A percentile compares a stretch with the other conserved stretches of the same genome.
These are phyloP conservation scores for Pteronotus mesoamericanus DNA, from an alignment of 2,797 vertebrate species.

Conservation along the genomic window DNA sequence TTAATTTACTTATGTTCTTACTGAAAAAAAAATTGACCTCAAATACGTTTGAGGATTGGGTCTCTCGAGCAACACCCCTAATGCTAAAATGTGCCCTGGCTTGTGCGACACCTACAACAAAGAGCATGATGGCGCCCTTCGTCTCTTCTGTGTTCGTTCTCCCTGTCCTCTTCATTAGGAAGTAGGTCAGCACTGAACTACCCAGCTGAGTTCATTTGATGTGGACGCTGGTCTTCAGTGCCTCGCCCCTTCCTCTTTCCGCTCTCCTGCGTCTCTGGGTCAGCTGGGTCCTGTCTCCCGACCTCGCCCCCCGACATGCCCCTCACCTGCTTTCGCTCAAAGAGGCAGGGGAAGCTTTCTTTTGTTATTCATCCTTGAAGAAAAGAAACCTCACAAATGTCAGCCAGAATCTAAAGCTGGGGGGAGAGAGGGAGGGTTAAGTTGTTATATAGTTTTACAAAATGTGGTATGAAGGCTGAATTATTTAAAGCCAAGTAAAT, in stretches of 20 bases:
- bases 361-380: not conserved
- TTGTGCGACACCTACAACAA: not conserved
- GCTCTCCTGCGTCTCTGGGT: rapidly evolving
- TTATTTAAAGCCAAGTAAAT: conserved; percentile 42
- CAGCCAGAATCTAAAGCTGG: not conserved
- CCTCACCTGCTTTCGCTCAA: not conserved
- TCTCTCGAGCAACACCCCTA: not conserved
- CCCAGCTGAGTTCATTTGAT: not conserved
- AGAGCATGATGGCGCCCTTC: no score
- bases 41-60: not conserved
- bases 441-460: not conserved
- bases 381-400: not conserved
- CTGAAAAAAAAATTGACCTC: not conserved
- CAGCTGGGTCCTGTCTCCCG: not conserved
- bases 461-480: not conserved
- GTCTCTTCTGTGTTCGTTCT: not conserved
- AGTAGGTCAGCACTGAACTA: not conserved
- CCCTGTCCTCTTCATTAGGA: not conserved
- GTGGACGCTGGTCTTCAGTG: not conserved
- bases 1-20: not conserved
- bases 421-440: not conserved
- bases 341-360: not conserved
- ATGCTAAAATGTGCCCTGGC: not conserved
- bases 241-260: not conserved
- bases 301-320: not conserved